Evolutionary conservation across 2,113 vertebrate genomes (phyloP).

Genomic region (Lucifuga dentata): DNA sequence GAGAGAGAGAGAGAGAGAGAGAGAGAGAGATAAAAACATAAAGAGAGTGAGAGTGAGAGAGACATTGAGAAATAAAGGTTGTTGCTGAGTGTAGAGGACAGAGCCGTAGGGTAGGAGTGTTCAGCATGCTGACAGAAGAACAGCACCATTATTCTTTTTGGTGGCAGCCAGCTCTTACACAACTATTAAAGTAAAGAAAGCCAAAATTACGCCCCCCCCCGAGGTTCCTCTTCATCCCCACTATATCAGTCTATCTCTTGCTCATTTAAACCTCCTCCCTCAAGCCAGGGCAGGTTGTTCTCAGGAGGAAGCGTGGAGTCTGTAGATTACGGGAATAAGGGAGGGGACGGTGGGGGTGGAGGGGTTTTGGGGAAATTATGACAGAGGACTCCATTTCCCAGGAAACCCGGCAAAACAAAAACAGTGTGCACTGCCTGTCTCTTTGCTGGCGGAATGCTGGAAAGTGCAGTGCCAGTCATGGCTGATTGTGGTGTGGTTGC

Average conservation of each 20-base stretch:
- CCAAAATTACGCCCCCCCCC: conserved; percentile 43
- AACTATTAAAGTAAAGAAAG: conserved; percentile 57
- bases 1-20: no score
- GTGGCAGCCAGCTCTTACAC: conserved; percentile 70
- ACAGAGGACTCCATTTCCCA: conserved; percentile 66
- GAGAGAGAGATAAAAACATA: conserved; percentile 47
- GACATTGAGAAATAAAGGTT: conserved; percentile 53
- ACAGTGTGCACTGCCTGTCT: conserved; percentile 26
- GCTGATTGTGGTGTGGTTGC: conserved; percentile 41
- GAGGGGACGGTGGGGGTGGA: conserved; percentile 24
- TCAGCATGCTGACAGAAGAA: conserved; percentile 65
- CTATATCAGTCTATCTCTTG: conserved; percentile 46
- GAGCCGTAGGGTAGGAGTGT: conserved; percentile 70
- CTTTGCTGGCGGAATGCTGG: conserved; percentile 43
- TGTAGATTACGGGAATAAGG: conserved; percentile 68
- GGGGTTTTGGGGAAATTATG: conserved; percentile 16
- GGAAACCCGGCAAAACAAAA: conserved; percentile 69
- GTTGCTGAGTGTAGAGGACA: conserved; percentile 67
- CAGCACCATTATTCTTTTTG: conserved; percentile 66
- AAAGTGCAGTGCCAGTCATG: conserved; percentile 53
- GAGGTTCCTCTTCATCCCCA: conserved; percentile 22
- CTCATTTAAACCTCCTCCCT: conserved; percentile 43
- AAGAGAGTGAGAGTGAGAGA: conserved; percentile 44
- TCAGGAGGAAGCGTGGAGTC: conserved; percentile 53
- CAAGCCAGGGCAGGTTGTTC: conserved; percentile 61